A percentile compares a stretch with the other conserved stretches of the same genome.
Conservation (phyloP, 2,113 vertebrate genomes). For the Apus apus region DNA sequence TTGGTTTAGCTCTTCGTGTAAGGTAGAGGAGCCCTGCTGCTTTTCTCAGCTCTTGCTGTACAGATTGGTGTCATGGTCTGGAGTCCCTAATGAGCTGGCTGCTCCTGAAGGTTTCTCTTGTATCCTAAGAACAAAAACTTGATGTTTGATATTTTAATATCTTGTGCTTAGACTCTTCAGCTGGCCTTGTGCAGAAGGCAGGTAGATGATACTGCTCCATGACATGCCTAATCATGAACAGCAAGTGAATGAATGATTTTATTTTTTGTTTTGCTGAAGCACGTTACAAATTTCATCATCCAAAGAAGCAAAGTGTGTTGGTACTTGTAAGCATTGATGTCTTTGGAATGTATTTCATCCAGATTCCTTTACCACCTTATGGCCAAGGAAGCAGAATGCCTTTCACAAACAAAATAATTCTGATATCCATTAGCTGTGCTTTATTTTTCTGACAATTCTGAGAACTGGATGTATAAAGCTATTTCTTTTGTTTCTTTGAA, state of each 20-base stretch:
- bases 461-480: not conserved
- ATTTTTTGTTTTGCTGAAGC: not conserved
- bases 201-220: not conserved
- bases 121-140: not conserved
- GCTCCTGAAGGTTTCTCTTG: not conserved
- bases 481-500: not conserved
- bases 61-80: not conserved
- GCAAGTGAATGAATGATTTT: not conserved
- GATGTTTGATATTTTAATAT: not conserved
- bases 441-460: not conserved
- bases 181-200: not conserved
- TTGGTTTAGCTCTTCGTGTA: not conserved
- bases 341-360: not conserved
- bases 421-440: not conserved
- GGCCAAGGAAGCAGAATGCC: not conserved
- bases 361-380: not conserved
- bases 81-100: accelerated
- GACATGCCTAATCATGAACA: not conserved
- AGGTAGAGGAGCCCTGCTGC: not conserved
- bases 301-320: not conserved
- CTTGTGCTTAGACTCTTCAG: not conserved
- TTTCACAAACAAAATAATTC: not conserved
- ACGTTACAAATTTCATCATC: accelerated
- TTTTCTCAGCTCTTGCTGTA: not conserved
- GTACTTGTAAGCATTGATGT: not conserved